A percentile compares a stretch with the other conserved stretches of the same genome.
Evolutionary conservation across 2,113 vertebrate species (phyloP).

Genomic region (Aphyosemion australe): DNA sequence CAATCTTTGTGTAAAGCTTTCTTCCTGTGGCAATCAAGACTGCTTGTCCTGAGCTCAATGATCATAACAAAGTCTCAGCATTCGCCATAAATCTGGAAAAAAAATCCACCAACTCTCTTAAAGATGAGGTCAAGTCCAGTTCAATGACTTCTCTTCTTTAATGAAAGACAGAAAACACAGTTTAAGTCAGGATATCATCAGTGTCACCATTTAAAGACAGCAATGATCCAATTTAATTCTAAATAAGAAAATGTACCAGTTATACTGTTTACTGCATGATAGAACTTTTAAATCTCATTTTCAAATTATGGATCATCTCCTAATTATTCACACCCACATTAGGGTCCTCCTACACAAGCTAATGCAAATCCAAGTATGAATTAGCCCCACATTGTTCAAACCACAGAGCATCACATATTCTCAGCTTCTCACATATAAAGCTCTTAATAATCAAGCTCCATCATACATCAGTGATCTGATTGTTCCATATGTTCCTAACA

Average conservation of each 20-base stretch:
- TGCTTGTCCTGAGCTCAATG: slow-evolving; percentile 35
- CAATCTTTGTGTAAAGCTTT: slow-evolving; percentile 25
- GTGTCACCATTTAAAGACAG: background rate
- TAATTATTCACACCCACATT: background rate
- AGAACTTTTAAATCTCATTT: no score
- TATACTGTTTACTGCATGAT: no score
- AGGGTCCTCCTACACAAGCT: background rate
- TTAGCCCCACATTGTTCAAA: background rate
- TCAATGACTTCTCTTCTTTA: slow-evolving; percentile 20
- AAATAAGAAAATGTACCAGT: no score
- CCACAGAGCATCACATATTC: no score
- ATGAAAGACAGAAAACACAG: slow-evolving; percentile 1
- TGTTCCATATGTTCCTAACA: no score
- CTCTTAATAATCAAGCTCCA: no score
- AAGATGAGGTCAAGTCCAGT: slow-evolving; percentile 32
- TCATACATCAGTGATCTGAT: no score
- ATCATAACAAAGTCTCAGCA: slow-evolving; percentile 46
- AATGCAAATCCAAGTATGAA: background rate
- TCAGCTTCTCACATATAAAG: no score
- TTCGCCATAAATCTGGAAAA: slow-evolving; percentile 24
- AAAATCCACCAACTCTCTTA: background rate
- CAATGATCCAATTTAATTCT: background rate
- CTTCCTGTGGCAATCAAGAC: slow-evolving; percentile 41
- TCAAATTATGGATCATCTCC: background rate
- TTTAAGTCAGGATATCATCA: background rate